Evolutionary conservation across 1,140 invertebrate genomes (phyloP).

Genomic region (Bombus fervidus): DNA sequence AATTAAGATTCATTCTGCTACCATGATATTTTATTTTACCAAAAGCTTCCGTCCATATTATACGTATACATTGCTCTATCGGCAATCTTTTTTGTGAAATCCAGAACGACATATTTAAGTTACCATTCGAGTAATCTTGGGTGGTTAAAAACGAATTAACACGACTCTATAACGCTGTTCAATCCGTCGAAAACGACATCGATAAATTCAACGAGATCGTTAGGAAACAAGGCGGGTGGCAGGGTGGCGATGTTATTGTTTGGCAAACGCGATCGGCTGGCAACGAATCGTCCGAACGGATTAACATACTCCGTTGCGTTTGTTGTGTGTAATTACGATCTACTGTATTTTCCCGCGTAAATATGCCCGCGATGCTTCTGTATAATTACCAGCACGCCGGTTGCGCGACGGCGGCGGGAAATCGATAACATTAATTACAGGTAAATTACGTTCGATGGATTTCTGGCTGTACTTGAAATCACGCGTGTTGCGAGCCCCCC

Average conservation of each 20-base stretch:
- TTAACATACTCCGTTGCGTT: constrained; percentile 52
- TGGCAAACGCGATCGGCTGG: constrained; percentile 49
- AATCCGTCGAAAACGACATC: neutral
- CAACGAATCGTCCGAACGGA: constrained; percentile 43
- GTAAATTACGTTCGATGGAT: constrained; percentile 52
- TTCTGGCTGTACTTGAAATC: constrained; percentile 48
- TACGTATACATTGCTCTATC: no score
- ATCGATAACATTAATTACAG: constrained; percentile 54
- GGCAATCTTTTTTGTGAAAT: neutral
- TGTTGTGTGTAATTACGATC: constrained; percentile 55
- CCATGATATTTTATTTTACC: neutral
- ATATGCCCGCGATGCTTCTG: constrained; percentile 46
- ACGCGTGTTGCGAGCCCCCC: neutral
- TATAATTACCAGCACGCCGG: constrained; percentile 34
- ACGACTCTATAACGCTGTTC: no score
- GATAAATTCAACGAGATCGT: constrained; percentile 15
- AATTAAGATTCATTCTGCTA: neutral
- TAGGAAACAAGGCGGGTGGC: neutral
- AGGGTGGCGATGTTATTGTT: constrained; percentile 38
- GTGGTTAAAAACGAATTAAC: neutral
- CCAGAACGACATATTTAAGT: neutral
- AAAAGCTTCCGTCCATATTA: no score
- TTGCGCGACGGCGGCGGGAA: constrained; percentile 3
- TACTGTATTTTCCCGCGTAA: constrained; percentile 52
- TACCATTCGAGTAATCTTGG: neutral